phyloP scores from a whole-genome alignment of 2,113 vertebrate genomes.

The Cynocephalus volans region DNA sequence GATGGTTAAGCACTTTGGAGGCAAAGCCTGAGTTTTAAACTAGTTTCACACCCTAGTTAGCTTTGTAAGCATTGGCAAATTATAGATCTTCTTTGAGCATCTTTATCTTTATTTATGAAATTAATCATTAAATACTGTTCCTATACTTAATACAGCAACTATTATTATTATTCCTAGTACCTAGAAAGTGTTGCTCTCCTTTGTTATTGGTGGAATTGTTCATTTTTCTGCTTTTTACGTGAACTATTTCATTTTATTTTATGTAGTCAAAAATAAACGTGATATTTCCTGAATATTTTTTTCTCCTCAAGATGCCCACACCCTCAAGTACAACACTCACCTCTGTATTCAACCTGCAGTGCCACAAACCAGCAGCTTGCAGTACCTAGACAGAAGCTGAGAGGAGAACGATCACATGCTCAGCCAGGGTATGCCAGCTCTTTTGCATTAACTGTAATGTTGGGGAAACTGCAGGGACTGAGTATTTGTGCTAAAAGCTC shows the following conservation, averaged over 20 bases:
- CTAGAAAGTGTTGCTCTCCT: not conserved
- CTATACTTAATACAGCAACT: not conserved
- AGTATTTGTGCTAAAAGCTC: not conserved
- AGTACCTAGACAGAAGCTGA: accelerated
- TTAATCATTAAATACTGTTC: not conserved
- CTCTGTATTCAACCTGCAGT: not conserved
- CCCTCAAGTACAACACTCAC: not conserved
- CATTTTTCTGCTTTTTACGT: not conserved
- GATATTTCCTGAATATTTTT: not conserved
- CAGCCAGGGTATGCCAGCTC: not conserved
- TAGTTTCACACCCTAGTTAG: not conserved
- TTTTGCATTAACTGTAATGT: not conserved
- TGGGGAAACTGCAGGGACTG: not conserved
- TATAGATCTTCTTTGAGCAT: not conserved
- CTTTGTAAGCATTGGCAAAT: not conserved
- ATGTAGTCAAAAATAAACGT: not conserved
- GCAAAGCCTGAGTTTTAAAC: conserved; percentile 14
- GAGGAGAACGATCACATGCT: accelerated
- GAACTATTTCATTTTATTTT: not conserved
- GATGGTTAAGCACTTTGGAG: not conserved
- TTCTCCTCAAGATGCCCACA: not conserved
- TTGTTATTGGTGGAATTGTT: not conserved
- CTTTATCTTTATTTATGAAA: conserved; percentile 18
- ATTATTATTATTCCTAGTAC: not conserved
- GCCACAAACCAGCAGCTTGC: not conserved